phyloP scores from a whole-genome alignment of 2,888 invertebrate species.

The Agrotis segetum region DNA sequence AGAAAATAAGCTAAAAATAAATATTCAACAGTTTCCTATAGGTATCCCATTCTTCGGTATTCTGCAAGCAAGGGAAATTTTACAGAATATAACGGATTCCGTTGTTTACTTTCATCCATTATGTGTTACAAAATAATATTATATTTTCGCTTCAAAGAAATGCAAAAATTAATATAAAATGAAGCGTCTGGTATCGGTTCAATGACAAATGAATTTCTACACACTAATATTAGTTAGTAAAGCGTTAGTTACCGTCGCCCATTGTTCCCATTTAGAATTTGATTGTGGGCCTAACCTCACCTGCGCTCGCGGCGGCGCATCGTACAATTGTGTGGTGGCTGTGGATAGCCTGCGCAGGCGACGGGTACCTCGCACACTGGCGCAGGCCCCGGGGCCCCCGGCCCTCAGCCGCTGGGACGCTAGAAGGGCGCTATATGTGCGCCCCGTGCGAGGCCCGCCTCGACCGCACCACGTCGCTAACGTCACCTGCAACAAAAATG shows the following conservation, averaged over 20 bases:
- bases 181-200: background rate
- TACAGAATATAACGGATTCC: background rate
- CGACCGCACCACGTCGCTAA: conserved; percentile 84
- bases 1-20: no score
- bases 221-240: conserved; percentile 37
- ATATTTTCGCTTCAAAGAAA: no score
- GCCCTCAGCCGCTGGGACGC: conserved; percentile 75
- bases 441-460: conserved; percentile 79
- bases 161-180: background rate
- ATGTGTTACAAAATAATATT: background rate
- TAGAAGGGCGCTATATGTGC: conserved; percentile 76
- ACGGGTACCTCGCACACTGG: conserved; percentile 74
- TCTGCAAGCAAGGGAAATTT: no score
- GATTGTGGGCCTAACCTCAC: conserved; percentile 84
- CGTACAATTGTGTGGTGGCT: conserved; percentile 84
- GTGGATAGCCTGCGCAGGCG: conserved; percentile 82
- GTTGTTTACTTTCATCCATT: background rate
- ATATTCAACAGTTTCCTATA: no score
- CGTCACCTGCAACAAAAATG: conserved; percentile 76
- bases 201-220: conserved; percentile 10
- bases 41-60: no score
- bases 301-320: conserved; percentile 86
- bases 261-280: conserved; percentile 62
- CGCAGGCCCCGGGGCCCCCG: conserved; percentile 67
- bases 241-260: conserved; percentile 62